Conservation (phyloP, 2,797 vertebrate species). For the Mus spretus region DNA sequence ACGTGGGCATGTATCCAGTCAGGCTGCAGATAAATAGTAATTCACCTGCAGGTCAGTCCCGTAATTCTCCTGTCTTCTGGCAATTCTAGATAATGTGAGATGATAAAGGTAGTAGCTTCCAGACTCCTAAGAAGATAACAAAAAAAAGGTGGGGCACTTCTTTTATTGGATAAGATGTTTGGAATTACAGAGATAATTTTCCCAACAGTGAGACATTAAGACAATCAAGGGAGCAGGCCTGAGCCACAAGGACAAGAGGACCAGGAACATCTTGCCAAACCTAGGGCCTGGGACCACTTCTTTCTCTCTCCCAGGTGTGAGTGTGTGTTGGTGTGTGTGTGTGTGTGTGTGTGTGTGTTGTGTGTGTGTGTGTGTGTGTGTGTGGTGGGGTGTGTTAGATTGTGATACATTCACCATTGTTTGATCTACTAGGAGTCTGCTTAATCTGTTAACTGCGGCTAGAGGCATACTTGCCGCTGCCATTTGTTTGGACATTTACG, state of each 20-base stretch:
- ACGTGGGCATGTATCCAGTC: neutral
- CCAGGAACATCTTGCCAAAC: neutral
- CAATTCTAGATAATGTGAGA: neutral
- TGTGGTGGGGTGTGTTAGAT: neutral
- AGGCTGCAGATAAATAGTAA: constrained; percentile 8
- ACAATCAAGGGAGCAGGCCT: neutral
- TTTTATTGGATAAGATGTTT: neutral
- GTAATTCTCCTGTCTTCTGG: neutral
- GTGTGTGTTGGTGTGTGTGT: neutral
- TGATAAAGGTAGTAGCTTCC: neutral
- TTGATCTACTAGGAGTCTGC: neutral
- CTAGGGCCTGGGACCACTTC: neutral
- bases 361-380: too few species aligned
- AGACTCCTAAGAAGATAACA: neutral
- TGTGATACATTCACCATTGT: neutral
- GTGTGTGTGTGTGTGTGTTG: too few species aligned
- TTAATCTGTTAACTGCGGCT: constrained; percentile 1
- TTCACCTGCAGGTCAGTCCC: neutral
- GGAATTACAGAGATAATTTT: neutral
- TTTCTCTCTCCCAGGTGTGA: neutral
- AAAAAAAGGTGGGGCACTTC: neutral
- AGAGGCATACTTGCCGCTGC: neutral
- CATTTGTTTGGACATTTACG: neutral
- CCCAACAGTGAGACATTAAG: neutral
- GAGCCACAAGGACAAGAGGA: neutral